phyloP scores from a whole-genome alignment of 2,113 vertebrate genomes.

The Mustelus asterias region DNA sequence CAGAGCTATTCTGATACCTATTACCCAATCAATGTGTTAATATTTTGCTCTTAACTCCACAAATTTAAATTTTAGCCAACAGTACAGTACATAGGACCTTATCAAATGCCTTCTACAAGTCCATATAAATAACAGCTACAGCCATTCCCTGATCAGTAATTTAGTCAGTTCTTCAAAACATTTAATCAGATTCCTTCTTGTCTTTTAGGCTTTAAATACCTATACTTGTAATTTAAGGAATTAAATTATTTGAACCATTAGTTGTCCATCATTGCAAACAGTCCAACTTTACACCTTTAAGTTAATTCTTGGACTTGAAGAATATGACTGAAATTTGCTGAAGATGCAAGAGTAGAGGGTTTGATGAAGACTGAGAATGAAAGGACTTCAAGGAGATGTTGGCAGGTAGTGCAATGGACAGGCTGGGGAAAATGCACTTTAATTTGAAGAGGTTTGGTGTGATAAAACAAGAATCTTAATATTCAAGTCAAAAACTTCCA shows the following conservation, averaged over 20 bases:
- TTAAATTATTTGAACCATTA: background rate
- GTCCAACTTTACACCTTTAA: no score
- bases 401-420: no score
- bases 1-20: background rate
- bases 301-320: no score
- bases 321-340: no score
- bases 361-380: no score
- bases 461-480: no score
- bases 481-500: no score
- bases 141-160: background rate
- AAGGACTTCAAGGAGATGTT: no score
- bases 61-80: background rate
- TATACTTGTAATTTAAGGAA: background rate
- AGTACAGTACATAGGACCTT: background rate
- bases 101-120: background rate
- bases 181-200: background rate
- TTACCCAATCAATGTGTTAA: background rate
- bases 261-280: no score
- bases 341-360: no score
- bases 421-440: no score
- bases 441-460: no score
- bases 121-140: background rate
- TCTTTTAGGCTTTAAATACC: background rate
- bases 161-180: background rate
- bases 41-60: background rate